Base-by-base conservation (phyloP, 2,113 vertebrate genomes). In the Cyprinus carpio region DNA sequence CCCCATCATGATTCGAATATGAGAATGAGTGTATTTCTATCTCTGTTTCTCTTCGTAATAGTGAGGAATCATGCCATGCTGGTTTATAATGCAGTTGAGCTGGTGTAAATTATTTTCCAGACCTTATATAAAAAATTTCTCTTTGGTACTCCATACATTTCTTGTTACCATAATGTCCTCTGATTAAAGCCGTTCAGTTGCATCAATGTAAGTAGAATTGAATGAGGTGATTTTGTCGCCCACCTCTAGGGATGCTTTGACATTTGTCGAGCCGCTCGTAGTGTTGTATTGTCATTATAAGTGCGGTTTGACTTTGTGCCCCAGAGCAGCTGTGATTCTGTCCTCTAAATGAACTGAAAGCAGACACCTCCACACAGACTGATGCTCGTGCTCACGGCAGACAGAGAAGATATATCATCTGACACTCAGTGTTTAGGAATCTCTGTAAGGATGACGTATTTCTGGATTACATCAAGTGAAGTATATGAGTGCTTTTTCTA, bases 261-360 rank as follows among this genome's bases (percentile, higher is more conserved):
- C 13, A 75, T 49, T 6, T 9, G 75, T 54, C 27, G 9, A 29
- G 46, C 16, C 16, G 74, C 15, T 54, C 9, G 10, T 54, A 76
- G 15, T 12, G 75, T 76, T 76, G 49, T 23, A 31, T 23, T 76
- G 49, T 54, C 16, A 6, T 76, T 6, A 76, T 56, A 56, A 76
- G 46, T 76, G 74, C 8, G 27, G 16, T 29, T 75, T 75, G 46
- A 54, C 46, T 75, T 10, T 74, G 71, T 12, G 13, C 37, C 71
- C 40, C 37, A 43, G 71, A 74, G 37, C 37, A 46, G 71, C 37
- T 74, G 71, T 74, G 46, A 74, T 74, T 46, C 23, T 74, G 71
- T 74, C 71, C 71, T 74, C 40, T 74, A 74, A 25, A 74, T 74
- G 71, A 75, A 75, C 71, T 75, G 71, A 46, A 75, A 75, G 40